Conservation (phyloP, 2,113 vertebrate species). For the Tylochromis polylepis region DNA sequence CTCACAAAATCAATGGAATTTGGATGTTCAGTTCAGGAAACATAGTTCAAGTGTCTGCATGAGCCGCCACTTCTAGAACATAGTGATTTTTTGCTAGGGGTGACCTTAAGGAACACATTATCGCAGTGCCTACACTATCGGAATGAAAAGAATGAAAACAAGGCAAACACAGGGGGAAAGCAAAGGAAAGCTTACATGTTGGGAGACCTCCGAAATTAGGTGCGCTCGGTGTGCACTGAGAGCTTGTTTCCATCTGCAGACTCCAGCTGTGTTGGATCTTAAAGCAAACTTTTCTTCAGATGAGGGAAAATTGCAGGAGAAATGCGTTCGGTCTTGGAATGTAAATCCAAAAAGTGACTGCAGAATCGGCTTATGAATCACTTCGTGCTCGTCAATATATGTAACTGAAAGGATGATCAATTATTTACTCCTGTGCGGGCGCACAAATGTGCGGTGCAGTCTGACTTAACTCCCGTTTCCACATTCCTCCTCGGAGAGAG, state of each 20-base stretch:
- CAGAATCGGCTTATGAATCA: background rate
- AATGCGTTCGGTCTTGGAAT: background rate
- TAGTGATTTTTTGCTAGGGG: constrained; percentile 19
- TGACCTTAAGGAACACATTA: constrained; percentile 15
- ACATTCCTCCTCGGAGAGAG: constrained; percentile 49
- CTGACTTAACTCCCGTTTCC: constrained; percentile 5
- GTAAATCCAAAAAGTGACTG: background rate
- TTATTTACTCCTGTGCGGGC: background rate
- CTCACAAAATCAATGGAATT: too few species aligned
- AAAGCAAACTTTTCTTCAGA: constrained; percentile 60
- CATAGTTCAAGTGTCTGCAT: background rate
- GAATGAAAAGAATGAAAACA: constrained; percentile 28
- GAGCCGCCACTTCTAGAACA: background rate
- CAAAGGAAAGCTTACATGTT: constrained; percentile 53
- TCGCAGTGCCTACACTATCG: constrained; percentile 23
- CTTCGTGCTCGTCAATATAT: constrained; percentile 18
- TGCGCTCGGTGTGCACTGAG: constrained; percentile 11
- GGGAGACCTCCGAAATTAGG: constrained; percentile 24
- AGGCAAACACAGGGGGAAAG: background rate
- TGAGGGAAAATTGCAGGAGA: background rate
- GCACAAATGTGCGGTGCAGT: constrained; percentile 7
- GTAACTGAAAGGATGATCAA: background rate
- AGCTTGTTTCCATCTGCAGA: constrained; percentile 47
- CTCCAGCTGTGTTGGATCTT: constrained; percentile 36
- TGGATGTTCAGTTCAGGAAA: background rate